Evolutionary conservation across 2,113 vertebrate genomes (phyloP), one percentile per base, ranked within the genome.

Genomic region (Gasterosteus nipponicus): DNA sequence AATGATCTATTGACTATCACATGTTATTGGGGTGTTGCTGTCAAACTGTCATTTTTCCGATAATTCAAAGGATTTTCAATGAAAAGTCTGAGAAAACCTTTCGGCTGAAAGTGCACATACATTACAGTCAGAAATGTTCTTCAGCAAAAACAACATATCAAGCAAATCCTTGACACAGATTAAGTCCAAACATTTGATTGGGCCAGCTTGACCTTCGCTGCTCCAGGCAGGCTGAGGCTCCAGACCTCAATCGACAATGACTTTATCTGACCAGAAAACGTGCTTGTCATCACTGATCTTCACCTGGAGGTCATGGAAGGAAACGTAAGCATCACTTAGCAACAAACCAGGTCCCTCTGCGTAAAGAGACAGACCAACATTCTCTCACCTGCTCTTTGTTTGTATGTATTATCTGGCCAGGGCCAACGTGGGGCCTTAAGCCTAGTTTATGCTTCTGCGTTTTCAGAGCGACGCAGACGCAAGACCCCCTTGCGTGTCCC

Each of bases 231-330:
- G 1, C 54, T 18, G 77, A 61, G n/a, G n/a, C n/a, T n/a, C n/a
- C 69, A 35, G 66, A 65, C 5, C 9, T 10, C 8, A 64, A 12
- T 56, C 69, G 56, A 38, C 71, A 33, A 31, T 57, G 31, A 41
- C 4, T 74, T 60, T 78, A 75, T 89, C 66, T 82, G 78, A 72
- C 49, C 31, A 54, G 31, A 75, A 47, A 0, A 11, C 49, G 9
- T 15, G 33, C 18, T 63, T 51, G 11, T 73, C 69, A 35, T 3
- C 26, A 26, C 31, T 31, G 75, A 62, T 75, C 66, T 59, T 61
- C 22, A 61, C 60, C 54, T 56, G 29, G 26, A 81, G 7, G 46
- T 49, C 51, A 15, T 69, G 53, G 75, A 57, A 53, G 62, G 74
- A 79, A 78, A 49, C 62, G 31, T 58, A 66, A 10, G 7, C 4